phyloP scores from a whole-genome alignment of 2,113 vertebrate species.

The Paradisaea rubra region DNA sequence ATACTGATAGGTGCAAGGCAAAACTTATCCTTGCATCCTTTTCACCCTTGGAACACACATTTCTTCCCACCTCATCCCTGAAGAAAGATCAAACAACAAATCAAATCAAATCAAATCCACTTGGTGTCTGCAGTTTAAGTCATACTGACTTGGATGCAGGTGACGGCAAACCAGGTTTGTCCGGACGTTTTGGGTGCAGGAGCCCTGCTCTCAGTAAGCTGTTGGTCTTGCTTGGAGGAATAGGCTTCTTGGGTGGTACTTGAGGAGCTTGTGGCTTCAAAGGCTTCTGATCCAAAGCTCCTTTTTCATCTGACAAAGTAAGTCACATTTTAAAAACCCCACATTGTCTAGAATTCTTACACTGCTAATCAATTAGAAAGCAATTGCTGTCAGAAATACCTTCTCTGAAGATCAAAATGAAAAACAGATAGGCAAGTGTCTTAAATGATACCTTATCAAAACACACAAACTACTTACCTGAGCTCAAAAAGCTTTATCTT shows the following conservation, averaged over 20 bases:
- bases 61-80: neutral
- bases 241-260: constrained; percentile 91
- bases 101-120: neutral
- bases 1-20: neutral
- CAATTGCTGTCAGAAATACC: neutral
- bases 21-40: neutral
- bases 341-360: neutral
- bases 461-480: neutral
- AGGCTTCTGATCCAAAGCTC: constrained; percentile 76
- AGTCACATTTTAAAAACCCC: neutral
- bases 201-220: constrained; percentile 66
- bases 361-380: neutral
- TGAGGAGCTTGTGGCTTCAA: constrained; percentile 86
- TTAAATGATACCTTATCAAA: neutral
- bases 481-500: neutral
- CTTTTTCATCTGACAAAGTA: constrained; percentile 78
- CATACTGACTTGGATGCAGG: constrained; percentile 76
- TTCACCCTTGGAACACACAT: neutral
- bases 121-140: neutral
- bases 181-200: constrained; percentile 81
- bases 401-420: neutral
- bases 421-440: neutral
- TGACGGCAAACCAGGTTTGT: constrained; percentile 82
- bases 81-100: neutral
- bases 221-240: constrained; percentile 79